Evolutionary conservation across 2,797 vertebrate genomes (phyloP).

Genomic region (Anas georgica): DNA sequence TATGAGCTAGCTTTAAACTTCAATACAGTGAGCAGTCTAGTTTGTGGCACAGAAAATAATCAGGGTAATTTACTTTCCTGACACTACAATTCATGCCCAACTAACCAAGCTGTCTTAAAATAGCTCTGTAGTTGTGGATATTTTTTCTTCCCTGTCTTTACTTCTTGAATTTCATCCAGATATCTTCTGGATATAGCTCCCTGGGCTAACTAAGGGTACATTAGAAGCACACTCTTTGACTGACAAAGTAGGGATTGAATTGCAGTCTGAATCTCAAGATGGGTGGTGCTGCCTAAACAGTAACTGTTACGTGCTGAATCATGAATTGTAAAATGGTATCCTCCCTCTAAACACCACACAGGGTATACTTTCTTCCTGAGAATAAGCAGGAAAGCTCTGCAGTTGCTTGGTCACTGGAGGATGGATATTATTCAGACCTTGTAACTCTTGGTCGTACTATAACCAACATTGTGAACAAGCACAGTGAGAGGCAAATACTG

Average conservation of each 20-base stretch:
- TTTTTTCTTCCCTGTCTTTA: neutral
- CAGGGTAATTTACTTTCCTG: neutral
- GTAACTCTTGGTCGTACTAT: neutral
- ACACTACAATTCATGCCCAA: neutral
- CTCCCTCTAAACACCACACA: neutral
- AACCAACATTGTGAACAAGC: neutral
- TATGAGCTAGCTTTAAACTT: neutral
- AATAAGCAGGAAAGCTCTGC: neutral
- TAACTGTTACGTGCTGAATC: neutral
- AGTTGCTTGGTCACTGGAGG: fast-evolving
- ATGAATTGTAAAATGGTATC: neutral
- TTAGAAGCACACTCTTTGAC: neutral
- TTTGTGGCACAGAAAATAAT: neutral
- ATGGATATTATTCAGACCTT: neutral
- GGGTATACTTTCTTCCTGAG: neutral
- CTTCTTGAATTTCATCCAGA: neutral
- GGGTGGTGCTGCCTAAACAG: neutral
- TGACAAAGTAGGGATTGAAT: neutral
- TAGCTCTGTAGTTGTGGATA: neutral
- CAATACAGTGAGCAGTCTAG: neutral
- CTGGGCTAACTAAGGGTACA: neutral
- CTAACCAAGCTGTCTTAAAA: neutral
- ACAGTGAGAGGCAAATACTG: fast-evolving
- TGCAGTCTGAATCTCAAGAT: neutral
- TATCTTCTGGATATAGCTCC: neutral